Percentiles rank a stretch among this genome's conserved stretches.
Evolutionary conservation across 2,113 vertebrate genomes (phyloP).

Genomic region (Hemibagrus wyckioides): DNA sequence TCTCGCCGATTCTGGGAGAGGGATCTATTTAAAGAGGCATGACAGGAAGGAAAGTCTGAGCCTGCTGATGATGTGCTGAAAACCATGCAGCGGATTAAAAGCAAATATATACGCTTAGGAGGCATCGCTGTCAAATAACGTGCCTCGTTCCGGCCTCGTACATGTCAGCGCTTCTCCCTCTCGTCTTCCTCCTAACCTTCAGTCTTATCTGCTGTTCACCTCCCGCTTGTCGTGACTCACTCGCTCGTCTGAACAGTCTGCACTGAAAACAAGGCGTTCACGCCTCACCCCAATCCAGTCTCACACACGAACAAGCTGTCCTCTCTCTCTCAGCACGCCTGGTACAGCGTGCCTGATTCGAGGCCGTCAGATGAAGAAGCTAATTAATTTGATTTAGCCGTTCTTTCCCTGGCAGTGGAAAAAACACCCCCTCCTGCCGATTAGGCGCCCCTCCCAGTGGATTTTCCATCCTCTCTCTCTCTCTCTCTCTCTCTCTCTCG

Average conservation of each 20-base stretch:
- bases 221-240: slow-evolving; percentile 40
- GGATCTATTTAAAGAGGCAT: slow-evolving; percentile 69
- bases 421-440: slow-evolving; percentile 65
- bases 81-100: slow-evolving; percentile 70
- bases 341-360: slow-evolving; percentile 75
- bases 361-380: slow-evolving; percentile 80
- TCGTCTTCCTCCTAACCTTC: slow-evolving; percentile 56
- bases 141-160: slow-evolving; percentile 56
- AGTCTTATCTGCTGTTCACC: slow-evolving; percentile 73
- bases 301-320: slow-evolving; percentile 40
- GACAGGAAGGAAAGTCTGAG: slow-evolving; percentile 52
- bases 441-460: slow-evolving; percentile 73
- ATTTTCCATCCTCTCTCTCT: slow-evolving; percentile 72
- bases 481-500: slow-evolving; percentile 68
- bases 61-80: slow-evolving; percentile 66
- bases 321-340: slow-evolving; percentile 52
- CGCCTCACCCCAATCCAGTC: slow-evolving; percentile 45
- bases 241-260: slow-evolving; percentile 64
- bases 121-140: slow-evolving; percentile 45
- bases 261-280: slow-evolving; percentile 69
- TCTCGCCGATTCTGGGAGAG: slow-evolving; percentile 47
- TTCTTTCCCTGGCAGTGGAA: slow-evolving; percentile 75
- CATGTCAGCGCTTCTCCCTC: slow-evolving; percentile 55
- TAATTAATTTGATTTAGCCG: slow-evolving; percentile 83
- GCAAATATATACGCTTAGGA: slow-evolving; percentile 65